Percentiles rank a stretch among this genome's conserved stretches.
phyloP scores from a whole-genome alignment of 2,113 vertebrate species.

The Mustela nigripes region DNA sequence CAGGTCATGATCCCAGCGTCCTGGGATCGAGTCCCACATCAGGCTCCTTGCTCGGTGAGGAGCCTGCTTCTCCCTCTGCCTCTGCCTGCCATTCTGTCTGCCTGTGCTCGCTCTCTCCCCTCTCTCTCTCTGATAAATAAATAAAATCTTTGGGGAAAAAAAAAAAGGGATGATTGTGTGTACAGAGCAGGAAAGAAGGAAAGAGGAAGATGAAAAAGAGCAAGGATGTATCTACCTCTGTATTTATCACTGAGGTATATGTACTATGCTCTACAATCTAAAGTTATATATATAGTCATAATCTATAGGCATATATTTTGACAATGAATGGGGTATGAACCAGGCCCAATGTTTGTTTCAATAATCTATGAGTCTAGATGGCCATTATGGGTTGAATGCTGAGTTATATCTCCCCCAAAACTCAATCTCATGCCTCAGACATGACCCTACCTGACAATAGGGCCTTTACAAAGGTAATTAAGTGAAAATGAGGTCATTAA shows the following conservation, averaged over 20 bases:
- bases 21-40: too few species aligned
- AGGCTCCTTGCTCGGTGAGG: too few species aligned
- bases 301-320: not conserved
- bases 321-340: not conserved
- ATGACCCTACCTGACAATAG: not conserved
- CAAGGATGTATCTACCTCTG: not conserved
- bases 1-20: too few species aligned
- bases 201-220: not conserved
- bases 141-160: too few species aligned
- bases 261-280: not conserved
- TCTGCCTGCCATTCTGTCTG: too few species aligned
- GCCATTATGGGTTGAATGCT: not conserved
- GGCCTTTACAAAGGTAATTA: not conserved
- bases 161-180: not conserved
- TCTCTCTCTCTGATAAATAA: too few species aligned
- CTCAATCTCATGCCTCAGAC: not conserved
- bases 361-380: not conserved
- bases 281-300: not conserved
- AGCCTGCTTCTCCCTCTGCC: too few species aligned
- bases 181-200: not conserved
- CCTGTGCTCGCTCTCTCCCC: too few species aligned
- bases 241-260: not conserved
- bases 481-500: slow-evolving; percentile 29
- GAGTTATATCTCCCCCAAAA: not conserved
- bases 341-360: not conserved